Evolutionary conservation across 1,140 invertebrate species (phyloP), one percentile per base, ranked within the genome.

Genomic region (Listronotus oregonensis): DNA sequence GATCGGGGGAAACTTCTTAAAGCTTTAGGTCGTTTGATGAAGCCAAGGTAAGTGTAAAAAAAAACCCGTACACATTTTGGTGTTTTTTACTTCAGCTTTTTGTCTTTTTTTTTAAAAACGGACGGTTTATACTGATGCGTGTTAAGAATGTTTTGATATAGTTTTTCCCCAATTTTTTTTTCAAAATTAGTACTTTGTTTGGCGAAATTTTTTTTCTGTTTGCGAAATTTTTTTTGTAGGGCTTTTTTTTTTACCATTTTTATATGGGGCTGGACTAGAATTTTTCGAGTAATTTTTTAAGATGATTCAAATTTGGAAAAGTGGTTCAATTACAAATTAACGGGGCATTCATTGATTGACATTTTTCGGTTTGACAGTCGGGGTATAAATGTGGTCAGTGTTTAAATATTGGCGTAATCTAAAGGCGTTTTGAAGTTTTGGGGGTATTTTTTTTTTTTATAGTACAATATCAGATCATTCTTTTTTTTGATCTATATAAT

Each of bases 1-100:
- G 97, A 99, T 88, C 87, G 99, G 75, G 97, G 97, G 82, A 99
- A 99, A 87, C 87, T 99, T 74, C 88, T 99, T 79, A 99, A 99
- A 88, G 97, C 97, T 75, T 87, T 99, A 73, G 95, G 96, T 74
- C 88, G 97, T 82, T 87, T 99, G 97, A 99, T 81, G 97, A 99
- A 85, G 97, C 97, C 11, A 99, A 99, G 95, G 97, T 99, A 94
- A 78, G 82, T 81, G 72, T 60, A 37, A 42, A 39, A 62, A 10
- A 39, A 6, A 32, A 7, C 2, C 31, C 3, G 31, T 27, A 58
- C 10, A 14, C 32, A 10, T 12, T 52, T 34, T 34, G 8, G 6
- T 56, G 10, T 2, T 11, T 43, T n/a, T 21, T 56, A 15, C 11
- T 40, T 42, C 9, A 14, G 27, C 27, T n/a, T n/a, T 6, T 3